Percentiles rank a stretch among this genome's conserved stretches.
phyloP scores from a whole-genome alignment of 2,888 invertebrate genomes.

The Pardosa pseudoannulata region DNA sequence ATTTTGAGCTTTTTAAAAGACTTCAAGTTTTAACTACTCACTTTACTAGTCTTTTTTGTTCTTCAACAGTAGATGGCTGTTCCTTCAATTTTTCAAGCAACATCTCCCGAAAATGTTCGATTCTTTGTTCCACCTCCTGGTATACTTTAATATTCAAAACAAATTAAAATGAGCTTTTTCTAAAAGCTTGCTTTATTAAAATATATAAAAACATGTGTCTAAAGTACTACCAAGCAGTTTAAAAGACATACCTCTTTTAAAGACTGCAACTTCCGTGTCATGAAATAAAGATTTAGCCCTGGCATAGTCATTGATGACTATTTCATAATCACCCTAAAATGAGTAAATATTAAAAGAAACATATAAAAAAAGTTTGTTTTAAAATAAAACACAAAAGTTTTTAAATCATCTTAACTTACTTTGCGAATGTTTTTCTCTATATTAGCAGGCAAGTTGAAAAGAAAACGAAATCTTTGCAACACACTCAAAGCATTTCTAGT shows the following conservation, averaged over 20 bases:
- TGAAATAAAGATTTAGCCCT: constrained; percentile 96
- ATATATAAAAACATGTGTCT: not conserved
- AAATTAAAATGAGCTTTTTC: not conserved
- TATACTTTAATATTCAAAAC: constrained; percentile 81
- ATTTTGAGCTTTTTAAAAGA: not conserved
- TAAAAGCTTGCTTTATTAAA: not conserved
- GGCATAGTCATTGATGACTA: constrained; percentile 98
- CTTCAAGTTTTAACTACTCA: constrained; percentile 74
- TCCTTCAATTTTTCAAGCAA: constrained; percentile 89
- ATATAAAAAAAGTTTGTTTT: not conserved
- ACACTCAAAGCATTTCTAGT: constrained; percentile 95
- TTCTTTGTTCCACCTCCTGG: constrained; percentile 92
- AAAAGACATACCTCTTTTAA: constrained; percentile 77
- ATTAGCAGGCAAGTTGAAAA: constrained; percentile 95
- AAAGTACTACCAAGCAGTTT: not conserved
- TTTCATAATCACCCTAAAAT: constrained; percentile 90
- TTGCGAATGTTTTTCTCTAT: constrained; percentile 95
- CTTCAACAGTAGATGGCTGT: constrained; percentile 93
- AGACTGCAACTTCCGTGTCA: constrained; percentile 87
- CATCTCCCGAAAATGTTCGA: constrained; percentile 87
- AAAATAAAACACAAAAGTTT: not conserved
- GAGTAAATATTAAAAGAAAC: not conserved
- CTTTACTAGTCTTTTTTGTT: constrained; percentile 95
- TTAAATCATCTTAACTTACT: no score
- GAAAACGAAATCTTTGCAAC: constrained; percentile 93